Evolutionary conservation across 2,797 vertebrate genomes (phyloP).

Genomic region (Siniperca undulata): DNA sequence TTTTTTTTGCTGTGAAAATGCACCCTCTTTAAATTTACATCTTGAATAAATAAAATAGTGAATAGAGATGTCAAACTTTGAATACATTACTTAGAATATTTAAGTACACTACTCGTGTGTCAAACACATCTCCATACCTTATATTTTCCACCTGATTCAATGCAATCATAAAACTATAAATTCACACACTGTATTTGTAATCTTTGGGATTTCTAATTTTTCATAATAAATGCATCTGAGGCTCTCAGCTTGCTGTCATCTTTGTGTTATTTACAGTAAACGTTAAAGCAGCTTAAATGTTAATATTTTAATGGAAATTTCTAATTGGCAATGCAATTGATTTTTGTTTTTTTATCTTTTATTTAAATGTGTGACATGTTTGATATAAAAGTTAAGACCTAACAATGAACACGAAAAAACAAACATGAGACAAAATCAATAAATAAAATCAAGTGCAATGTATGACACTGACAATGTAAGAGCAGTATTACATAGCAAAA

Average conservation of each 20-base stretch:
- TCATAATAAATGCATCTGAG: constrained; percentile 41
- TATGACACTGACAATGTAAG: too few relatives aligned
- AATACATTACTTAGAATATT: neutral
- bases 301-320: too few relatives aligned
- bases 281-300: too few relatives aligned
- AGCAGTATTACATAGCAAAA: too few relatives aligned
- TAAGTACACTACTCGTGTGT: neutral
- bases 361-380: too few relatives aligned
- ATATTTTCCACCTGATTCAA: neutral
- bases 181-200: neutral
- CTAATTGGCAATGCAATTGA: too few relatives aligned
- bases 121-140: neutral
- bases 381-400: too few relatives aligned
- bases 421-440: too few relatives aligned
- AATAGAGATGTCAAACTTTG: neutral
- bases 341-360: too few relatives aligned
- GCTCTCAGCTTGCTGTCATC: neutral
- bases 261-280: neutral
- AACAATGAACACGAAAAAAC: too few relatives aligned
- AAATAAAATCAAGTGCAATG: too few relatives aligned
- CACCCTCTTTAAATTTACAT: neutral
- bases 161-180: neutral
- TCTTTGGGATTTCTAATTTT: constrained; percentile 15
- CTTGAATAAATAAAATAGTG: neutral
- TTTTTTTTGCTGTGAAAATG: too few relatives aligned